Conservation (phyloP, 2,113 vertebrate species). For the Ginglymostoma cirratum region DNA sequence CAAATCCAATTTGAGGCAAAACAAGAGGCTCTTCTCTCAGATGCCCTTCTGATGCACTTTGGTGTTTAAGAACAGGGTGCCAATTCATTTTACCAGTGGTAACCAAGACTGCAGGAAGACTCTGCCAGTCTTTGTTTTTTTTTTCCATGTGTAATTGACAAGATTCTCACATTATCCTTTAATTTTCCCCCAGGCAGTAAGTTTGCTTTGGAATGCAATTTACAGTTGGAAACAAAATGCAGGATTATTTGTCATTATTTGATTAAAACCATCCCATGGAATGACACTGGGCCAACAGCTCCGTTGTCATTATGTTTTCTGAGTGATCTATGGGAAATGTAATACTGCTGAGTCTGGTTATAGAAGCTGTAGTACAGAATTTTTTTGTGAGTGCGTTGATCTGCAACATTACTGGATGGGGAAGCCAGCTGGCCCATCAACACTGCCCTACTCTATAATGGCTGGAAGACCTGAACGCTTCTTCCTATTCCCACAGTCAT, state of each 20-base stretch:
- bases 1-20: background rate
- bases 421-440: background rate
- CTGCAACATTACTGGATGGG: background rate
- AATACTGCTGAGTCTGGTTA: background rate
- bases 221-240: background rate
- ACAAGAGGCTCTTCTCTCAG: background rate
- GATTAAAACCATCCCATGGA: background rate
- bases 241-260: background rate
- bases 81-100: background rate
- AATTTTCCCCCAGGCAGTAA: slow-evolving; percentile 1
- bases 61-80: background rate
- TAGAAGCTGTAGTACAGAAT: background rate
- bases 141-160: background rate
- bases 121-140: background rate
- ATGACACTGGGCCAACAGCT: background rate
- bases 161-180: background rate
- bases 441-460: background rate
- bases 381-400: background rate
- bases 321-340: background rate
- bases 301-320: background rate
- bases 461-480: background rate
- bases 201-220: background rate
- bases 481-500: background rate
- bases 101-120: background rate
- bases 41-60: background rate